Conservation (phyloP, 2,888 invertebrate genomes). For the Tethea ocularis region DNA sequence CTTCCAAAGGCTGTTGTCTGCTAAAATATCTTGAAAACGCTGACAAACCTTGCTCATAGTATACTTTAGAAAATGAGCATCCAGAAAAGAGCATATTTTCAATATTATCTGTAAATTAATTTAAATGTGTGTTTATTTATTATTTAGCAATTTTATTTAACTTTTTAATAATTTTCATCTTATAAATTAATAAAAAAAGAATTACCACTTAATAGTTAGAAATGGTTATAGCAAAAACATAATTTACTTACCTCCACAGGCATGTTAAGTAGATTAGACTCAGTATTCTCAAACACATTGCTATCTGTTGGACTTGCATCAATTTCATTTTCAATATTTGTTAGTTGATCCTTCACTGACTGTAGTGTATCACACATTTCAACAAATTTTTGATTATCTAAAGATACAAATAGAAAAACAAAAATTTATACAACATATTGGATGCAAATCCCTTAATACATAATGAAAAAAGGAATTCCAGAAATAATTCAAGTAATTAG, state of each 20-base stretch:
- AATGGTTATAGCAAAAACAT: background rate
- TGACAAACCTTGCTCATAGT: constrained; percentile 82
- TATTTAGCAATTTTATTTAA: too few species aligned
- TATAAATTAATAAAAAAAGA: too few species aligned
- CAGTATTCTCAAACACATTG: constrained; percentile 42
- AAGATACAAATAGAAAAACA: background rate
- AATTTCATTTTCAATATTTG: constrained; percentile 52
- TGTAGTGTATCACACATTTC: constrained; percentile 65
- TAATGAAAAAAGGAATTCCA: too few species aligned
- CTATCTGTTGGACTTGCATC: constrained; percentile 24
- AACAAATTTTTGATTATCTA: constrained; percentile 6
- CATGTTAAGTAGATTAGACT: constrained; percentile 58
- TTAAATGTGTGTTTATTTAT: too few species aligned
- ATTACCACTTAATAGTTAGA: too few species aligned
- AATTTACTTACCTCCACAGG: constrained; percentile 68
- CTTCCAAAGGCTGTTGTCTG: constrained; percentile 83
- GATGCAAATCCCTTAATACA: too few species aligned
- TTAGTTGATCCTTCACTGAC: constrained; percentile 51
- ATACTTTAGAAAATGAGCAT: constrained; percentile 80
- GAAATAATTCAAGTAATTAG: too few species aligned
- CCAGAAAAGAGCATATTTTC: constrained; percentile 84
- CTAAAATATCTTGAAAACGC: constrained; percentile 81
- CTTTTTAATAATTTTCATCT: too few species aligned
- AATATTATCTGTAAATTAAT: constrained; percentile 79
- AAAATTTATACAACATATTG: too few species aligned